phyloP scores from a whole-genome alignment of 2,113 vertebrate species.

The Myrmecobius fasciatus region DNA sequence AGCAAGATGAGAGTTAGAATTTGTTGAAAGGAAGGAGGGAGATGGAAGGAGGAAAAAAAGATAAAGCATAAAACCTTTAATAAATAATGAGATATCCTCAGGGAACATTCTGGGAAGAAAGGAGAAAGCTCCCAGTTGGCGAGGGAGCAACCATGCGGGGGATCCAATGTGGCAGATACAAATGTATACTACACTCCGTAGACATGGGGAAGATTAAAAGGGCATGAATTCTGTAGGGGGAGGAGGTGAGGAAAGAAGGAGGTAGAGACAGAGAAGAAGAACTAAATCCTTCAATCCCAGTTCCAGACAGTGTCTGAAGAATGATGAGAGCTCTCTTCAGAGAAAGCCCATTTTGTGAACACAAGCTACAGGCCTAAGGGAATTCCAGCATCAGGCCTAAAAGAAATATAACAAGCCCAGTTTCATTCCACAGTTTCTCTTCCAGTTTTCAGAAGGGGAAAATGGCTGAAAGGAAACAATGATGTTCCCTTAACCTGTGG shows the following conservation, averaged over 20 bases:
- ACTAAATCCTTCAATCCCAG: background rate
- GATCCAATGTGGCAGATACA: constrained; percentile 75
- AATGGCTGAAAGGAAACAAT: background rate
- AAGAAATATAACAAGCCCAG: background rate
- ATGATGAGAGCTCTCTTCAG: constrained; percentile 29
- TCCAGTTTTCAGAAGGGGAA: background rate
- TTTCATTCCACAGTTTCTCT: background rate
- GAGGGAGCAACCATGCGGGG: constrained; percentile 31
- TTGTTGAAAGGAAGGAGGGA: background rate
- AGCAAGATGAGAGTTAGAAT: background rate
- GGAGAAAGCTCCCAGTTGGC: constrained; percentile 56
- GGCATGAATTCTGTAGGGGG: background rate
- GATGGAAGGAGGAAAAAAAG: constrained; percentile 48
- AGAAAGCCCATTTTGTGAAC: constrained; percentile 22
- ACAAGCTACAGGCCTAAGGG: constrained; percentile 7
- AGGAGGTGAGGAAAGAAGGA: background rate
- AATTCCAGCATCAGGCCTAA: background rate
- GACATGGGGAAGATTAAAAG: constrained; percentile 30
- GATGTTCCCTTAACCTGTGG: background rate
- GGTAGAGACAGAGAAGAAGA: background rate
- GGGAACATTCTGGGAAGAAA: constrained; percentile 58
- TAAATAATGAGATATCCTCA: constrained; percentile 21
- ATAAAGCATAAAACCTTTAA: constrained; percentile 36
- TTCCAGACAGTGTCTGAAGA: background rate
- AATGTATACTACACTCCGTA: constrained; percentile 56